Conservation (phyloP, 2,797 vertebrate genomes). For the Notoglanidium macrostoma region DNA sequence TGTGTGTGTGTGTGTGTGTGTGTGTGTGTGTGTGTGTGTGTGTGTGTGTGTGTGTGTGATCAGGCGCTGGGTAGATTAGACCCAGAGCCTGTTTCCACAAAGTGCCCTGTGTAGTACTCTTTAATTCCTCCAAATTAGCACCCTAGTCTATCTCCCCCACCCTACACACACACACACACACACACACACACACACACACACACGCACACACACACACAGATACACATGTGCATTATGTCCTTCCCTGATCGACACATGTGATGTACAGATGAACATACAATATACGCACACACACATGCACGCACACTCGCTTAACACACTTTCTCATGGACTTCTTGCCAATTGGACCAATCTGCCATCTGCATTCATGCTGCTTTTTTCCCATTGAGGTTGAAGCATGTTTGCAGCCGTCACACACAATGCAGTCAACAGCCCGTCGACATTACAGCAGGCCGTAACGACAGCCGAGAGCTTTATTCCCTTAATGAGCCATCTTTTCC, state of each 20-base stretch:
- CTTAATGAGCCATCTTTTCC: slow-evolving; percentile 35
- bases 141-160: slow-evolving; percentile 70
- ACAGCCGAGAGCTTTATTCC: slow-evolving; percentile 34
- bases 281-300: slow-evolving; percentile 41
- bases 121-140: slow-evolving; percentile 83
- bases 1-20: slow-evolving; percentile 66
- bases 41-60: slow-evolving; percentile 73
- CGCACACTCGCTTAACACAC: slow-evolving; percentile 53
- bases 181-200: slow-evolving; percentile 31
- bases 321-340: slow-evolving; percentile 51
- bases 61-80: slow-evolving; percentile 79
- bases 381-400: slow-evolving; percentile 44
- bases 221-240: slow-evolving; percentile 46
- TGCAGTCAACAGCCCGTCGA: slow-evolving; percentile 41
- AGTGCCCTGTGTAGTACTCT: slow-evolving; percentile 80
- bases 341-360: slow-evolving; percentile 50
- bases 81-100: slow-evolving; percentile 76
- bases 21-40: slow-evolving; percentile 66
- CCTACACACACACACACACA: slow-evolving; percentile 68
- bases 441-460: slow-evolving; percentile 37
- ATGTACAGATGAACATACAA: slow-evolving; percentile 48
- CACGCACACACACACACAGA: slow-evolving; percentile 14
- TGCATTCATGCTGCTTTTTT: slow-evolving; percentile 46
- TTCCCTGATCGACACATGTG: slow-evolving; percentile 59
- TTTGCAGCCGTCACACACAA: slow-evolving; percentile 43